Evolutionary conservation across 2,888 invertebrate species (phyloP), one percentile per base, ranked within the genome.

Genomic region (Brachynemurus nebulosus): DNA sequence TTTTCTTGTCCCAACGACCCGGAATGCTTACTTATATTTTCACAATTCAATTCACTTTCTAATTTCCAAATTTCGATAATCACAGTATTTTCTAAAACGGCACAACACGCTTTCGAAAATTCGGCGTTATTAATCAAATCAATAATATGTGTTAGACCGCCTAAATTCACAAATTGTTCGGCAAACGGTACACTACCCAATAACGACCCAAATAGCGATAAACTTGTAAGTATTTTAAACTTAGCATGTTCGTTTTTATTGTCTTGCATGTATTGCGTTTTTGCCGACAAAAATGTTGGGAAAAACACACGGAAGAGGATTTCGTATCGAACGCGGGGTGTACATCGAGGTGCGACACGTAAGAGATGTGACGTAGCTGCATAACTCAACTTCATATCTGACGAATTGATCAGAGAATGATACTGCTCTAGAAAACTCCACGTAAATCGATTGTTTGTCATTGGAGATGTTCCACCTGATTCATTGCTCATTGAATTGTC

Each of bases 401-500:
- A 19, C 38, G 61, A 60, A 48, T 64, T 63, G n/a, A 78, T 58
- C 27, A 78, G 51, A 1, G 73, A 71, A 50, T 66, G 65, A 55
- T 76, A 78, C 42, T 73, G 65, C 33, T 73, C 69, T 1, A 78
- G 58, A 51, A 74, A 76, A 1, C 72, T 69, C 71, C 75, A 75
- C 7, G 65, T 60, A 47, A 61, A 64, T 50, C 65, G 65, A 27
- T 65, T 59, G n/a, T n/a, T n/a, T n/a, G n/a, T n/a, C n/a, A n/a
- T n/a, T n/a, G n/a, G n/a, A n/a, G n/a, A n/a, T n/a, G n/a, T n/a
- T n/a, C n/a, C n/a, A n/a, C n/a, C n/a, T 21, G 66, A 66, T 2
- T 42, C 25, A 21, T 8, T 9, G 4, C 46, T 45, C 14, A 23
- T 35, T 3, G 19, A 23, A 34, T 12, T 41, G 16, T 37, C 45